Conservation (phyloP, 2,113 vertebrate species). For the rat (Rattus norvegicus) region DNA sequence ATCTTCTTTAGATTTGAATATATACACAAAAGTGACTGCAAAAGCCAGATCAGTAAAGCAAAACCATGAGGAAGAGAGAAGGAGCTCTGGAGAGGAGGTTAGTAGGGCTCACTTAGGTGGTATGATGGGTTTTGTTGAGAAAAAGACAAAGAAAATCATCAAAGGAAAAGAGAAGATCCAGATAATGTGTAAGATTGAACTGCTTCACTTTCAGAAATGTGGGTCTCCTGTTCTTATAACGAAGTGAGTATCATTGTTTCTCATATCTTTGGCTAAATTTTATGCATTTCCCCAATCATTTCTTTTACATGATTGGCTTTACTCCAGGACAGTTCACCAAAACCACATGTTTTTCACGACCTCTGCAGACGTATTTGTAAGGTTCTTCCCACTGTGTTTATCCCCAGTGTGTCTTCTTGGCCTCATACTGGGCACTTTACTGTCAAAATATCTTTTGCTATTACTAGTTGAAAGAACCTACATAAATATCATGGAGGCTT, state of each 20-base stretch:
- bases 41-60: too few relatives aligned
- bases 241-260: neutral
- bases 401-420: neutral
- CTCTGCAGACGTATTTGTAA: neutral
- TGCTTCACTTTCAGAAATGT: too few relatives aligned
- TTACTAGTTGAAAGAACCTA: neutral
- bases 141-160: neutral
- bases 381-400: neutral
- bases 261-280: neutral
- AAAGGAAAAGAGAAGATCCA: neutral
- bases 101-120: too few relatives aligned
- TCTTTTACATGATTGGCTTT: neutral
- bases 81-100: too few relatives aligned
- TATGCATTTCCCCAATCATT: neutral
- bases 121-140: neutral
- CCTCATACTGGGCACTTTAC: neutral
- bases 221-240: neutral
- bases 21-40: too few relatives aligned
- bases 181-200: neutral
- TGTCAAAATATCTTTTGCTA: neutral
- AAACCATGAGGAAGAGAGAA: too few relatives aligned
- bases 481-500: too few relatives aligned
- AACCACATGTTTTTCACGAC: neutral
- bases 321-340: neutral
- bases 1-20: too few relatives aligned